Base-by-base conservation (phyloP, 2,113 vertebrate species). In the Apodemus sylvaticus region DNA sequence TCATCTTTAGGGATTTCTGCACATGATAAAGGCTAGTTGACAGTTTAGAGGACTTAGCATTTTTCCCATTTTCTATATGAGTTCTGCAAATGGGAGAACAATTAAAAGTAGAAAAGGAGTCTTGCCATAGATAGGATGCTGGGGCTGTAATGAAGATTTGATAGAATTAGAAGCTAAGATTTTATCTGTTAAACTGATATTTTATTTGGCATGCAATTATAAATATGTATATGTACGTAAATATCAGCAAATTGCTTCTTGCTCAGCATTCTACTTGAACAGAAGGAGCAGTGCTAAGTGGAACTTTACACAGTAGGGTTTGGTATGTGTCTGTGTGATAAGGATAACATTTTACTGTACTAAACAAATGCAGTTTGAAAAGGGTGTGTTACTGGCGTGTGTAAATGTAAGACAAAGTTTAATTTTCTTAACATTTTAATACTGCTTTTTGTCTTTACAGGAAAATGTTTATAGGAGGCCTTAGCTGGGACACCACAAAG, bases 401-500 rank as follows among this genome's bases (percentile, higher is more conserved):
- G 14, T 91, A 31, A 45, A 96, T 70, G 74, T 91, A 96, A 95
- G 95, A 68, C 53, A 97, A 85, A 86, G n/a, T 86, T 90, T 82
- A 48, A 91, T 74, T 86, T 90, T 82, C 86, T 96, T 96, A 98
- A 96, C 81, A 93, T 94, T 92, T 96, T 95, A 98, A 97, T 96
- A 89, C 1, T 98, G 90, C 89, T 98, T 97, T 97, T 97, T 98
- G 95, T 98, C 92, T 98, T 97, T 94, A 96, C 98, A 99, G 99
- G 98, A 99, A 99, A 98, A 99, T 99, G 99, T 99, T 99, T 98
- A 99, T 99, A 3, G 99, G 99, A 36, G 99, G 99, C 66, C 99
- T 99, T 97, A 99, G 99, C 99, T 99, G 99, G 99, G 99, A 99
- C 98, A 99, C 99, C 29, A 99, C 99, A 11, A 99, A 99, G 99